Evolutionary conservation across 2,797 vertebrate species (phyloP).

Genomic region (Girardinus metallicus): DNA sequence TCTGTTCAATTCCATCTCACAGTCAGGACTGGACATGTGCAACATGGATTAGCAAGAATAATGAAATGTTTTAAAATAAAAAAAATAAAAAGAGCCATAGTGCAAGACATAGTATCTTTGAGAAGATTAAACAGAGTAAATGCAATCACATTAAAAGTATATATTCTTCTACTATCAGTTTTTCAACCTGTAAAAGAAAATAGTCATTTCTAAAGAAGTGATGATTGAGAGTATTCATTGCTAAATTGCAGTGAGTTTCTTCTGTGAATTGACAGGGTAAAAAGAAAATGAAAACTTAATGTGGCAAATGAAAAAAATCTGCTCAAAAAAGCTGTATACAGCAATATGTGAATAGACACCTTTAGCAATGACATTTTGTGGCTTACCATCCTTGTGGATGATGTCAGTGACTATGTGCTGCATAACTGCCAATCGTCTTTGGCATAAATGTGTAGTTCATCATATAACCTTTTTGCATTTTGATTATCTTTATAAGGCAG

Average conservation of each 20-base stretch:
- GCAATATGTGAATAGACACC: background rate
- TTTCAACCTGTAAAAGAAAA: constrained; percentile 45
- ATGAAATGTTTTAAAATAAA: constrained; percentile 62
- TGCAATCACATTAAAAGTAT: constrained; percentile 25
- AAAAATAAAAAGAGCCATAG: constrained; percentile 48
- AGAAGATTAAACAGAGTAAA: constrained; percentile 22
- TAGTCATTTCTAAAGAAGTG: constrained; percentile 9
- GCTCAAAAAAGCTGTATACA: background rate
- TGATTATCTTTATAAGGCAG: background rate
- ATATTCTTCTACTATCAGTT: constrained; percentile 38
- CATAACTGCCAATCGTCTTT: background rate
- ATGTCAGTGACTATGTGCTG: background rate
- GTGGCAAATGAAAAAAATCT: background rate
- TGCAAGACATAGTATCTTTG: constrained; percentile 25
- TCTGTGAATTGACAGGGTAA: constrained; percentile 23
- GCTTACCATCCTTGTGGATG: background rate
- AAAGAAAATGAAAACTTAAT: background rate
- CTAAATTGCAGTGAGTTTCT: constrained; percentile 24
- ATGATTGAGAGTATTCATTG: background rate
- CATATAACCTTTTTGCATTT: background rate
- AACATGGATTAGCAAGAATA: constrained; percentile 70
- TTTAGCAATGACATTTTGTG: background rate
- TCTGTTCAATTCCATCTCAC: constrained; percentile 65
- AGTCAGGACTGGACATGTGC: constrained; percentile 56
- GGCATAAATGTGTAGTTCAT: background rate